phyloP scores from a whole-genome alignment of 2,113 vertebrate species.

The Tapirus terrestris region DNA sequence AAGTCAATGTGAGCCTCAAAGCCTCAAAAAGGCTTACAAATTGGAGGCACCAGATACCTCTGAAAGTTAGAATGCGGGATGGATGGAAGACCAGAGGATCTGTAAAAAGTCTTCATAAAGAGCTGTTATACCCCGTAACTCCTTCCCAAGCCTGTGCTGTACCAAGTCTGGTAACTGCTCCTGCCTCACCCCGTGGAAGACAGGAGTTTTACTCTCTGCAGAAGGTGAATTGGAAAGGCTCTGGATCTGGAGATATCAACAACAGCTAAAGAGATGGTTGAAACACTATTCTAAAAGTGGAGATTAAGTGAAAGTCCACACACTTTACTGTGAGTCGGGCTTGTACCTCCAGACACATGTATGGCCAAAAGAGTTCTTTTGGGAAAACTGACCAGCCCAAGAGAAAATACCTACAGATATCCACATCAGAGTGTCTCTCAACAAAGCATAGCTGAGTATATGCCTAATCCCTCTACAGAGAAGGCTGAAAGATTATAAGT shows the following conservation, averaged over 20 bases:
- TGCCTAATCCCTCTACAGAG: background rate
- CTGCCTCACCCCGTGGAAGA: background rate
- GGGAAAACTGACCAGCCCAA: background rate
- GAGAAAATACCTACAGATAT: background rate
- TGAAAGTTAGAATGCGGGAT: background rate
- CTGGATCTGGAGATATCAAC: background rate
- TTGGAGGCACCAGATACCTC: background rate
- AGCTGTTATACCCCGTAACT: too few species aligned
- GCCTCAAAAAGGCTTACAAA: background rate
- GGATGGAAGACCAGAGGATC: background rate
- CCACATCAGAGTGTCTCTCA: too few species aligned
- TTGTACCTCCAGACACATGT: background rate
- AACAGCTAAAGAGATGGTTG: background rate
- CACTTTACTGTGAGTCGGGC: background rate
- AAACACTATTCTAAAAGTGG: background rate
- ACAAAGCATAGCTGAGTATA: background rate
- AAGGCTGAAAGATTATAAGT: background rate
- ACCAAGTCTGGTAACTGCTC: background rate
- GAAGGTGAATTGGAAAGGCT: background rate
- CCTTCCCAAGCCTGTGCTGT: background rate
- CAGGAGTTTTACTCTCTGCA: background rate
- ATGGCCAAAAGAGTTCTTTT: background rate
- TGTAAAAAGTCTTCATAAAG: background rate
- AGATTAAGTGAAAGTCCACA: background rate
- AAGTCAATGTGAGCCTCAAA: rapidly evolving